Percentiles rank a stretch among this genome's conserved stretches.
phyloP scores from a whole-genome alignment of 2,113 vertebrate genomes.

The Lipophrys pholis region DNA sequence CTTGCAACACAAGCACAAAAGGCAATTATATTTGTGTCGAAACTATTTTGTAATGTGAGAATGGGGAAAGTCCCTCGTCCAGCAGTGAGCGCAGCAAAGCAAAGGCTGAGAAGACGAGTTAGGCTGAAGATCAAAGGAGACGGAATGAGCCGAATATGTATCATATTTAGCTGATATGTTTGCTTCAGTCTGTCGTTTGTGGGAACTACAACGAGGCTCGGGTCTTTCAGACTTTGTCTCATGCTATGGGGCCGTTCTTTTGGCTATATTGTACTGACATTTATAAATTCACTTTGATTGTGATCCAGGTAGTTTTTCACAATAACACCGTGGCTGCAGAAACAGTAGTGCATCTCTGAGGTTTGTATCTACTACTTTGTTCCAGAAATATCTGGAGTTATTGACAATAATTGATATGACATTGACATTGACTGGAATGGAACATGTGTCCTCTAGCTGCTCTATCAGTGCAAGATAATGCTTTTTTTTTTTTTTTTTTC shows the following conservation, averaged over 20 bases:
- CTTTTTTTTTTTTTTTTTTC: not conserved
- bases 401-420: no score
- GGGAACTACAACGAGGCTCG: not conserved
- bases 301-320: not conserved
- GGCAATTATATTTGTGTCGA: conserved; percentile 35
- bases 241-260: not conserved
- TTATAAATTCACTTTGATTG: not conserved
- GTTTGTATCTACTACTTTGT: no score
- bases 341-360: not conserved
- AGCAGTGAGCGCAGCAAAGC: conserved; percentile 1
- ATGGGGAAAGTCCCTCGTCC: conserved; percentile 5
- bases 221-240: not conserved
- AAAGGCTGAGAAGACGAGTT: not conserved
- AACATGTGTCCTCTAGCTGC: no score
- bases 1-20: conserved; percentile 30
- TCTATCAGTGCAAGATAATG: no score
- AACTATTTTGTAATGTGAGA: conserved; percentile 36
- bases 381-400: no score
- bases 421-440: no score
- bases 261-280: not conserved
- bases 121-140: conserved; percentile 8
- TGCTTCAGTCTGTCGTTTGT: conserved; percentile 20
- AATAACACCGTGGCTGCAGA: not conserved
- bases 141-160: conserved; percentile 5
- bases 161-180: conserved; percentile 43